Percentiles rank a stretch among this genome's conserved stretches.
These are phyloP conservation scores for Luperina nickerlii DNA, from an alignment of 2,888 invertebrate genomes.

Conservation along the genomic window DNA sequence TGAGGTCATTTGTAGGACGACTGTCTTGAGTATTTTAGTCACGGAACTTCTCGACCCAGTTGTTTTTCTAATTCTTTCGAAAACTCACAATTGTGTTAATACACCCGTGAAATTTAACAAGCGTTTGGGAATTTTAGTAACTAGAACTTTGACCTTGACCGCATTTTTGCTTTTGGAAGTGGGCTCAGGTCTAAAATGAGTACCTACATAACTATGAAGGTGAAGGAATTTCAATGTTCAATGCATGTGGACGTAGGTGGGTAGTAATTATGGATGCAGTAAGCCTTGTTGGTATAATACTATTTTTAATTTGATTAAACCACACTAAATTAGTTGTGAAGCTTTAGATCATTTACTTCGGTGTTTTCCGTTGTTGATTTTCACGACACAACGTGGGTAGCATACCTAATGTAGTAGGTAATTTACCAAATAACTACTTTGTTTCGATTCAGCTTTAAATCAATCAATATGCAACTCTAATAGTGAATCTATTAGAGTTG, in stretches of 20 bases:
- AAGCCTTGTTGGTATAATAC: neutral
- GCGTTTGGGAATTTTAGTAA: conserved; percentile 3
- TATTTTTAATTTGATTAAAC: conserved; percentile 22
- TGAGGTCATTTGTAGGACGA: conserved; percentile 23
- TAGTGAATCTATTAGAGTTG: too few relatives aligned
- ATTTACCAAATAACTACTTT: conserved; percentile 11
- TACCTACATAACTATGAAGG: neutral
- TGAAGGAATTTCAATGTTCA: conserved; percentile 1
- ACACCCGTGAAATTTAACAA: conserved; percentile 5
- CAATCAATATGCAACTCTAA: conserved; percentile 23
- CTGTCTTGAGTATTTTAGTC: conserved; percentile 11
- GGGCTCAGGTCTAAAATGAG: neutral
- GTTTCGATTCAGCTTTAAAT: conserved; percentile 10
- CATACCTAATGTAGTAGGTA: neutral
- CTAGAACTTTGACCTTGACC: conserved; percentile 23
- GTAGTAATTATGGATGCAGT: neutral
- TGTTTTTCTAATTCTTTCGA: conserved; percentile 14
- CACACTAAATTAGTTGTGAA: conserved; percentile 14
- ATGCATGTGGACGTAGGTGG: neutral
- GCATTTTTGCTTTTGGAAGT: conserved; percentile 12
- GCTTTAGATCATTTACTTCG: conserved; percentile 8
- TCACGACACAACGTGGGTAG: neutral
- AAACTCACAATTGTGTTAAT: conserved; percentile 8
- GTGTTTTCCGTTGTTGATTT: neutral
- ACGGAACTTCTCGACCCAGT: conserved; percentile 20